Base-by-base conservation (phyloP, 2,888 invertebrate genomes). In the Muschampia plurimacula region DNA sequence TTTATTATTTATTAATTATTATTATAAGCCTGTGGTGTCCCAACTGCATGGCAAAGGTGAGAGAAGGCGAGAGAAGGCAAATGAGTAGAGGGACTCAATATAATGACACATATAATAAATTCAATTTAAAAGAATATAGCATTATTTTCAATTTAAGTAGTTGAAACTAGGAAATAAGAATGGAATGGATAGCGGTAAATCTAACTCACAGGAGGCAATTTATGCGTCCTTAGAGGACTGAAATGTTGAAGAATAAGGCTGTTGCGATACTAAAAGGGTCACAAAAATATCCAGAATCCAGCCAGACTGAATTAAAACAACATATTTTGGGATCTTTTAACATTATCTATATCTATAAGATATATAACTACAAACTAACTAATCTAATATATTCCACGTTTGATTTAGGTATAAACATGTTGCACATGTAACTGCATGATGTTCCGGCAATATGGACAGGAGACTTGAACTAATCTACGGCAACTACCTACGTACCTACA, bases 161-260 rank as follows among this genome's bases (percentile, higher is more conserved):
- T 32, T 15, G 28, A 13, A 52, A 67, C 41, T 13, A 67, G 28
- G 59, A 67, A 67, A 55, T 57, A 67, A 55, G 39, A 59, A 13
- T 59, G 41, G 41, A 44, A 13, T 15, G 57, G 59, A 57, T 22
- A 13, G 67, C 32, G 44, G 67, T 68, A 68, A 68, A 68, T 59
- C 59, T 60, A 32, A 32, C 46, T 68, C 59, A 62, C n/a, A 28
- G 49, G 10, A 59, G 60, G 44, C 60, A 62, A 10, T 69, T 69
- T 62, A 69, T 69, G 49, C 13, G 15, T 62, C 69, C 39, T 60
- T 70, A 66, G 70, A 73, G 74, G 68, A 70, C 39, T 41, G 10
- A 63, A 41, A 41, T 44, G 12, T 39, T 41, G 63, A 13, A 41
- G 22, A 32, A 62, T 63, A 63, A 63, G 63, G 4, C 41, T 41